Evolutionary conservation across 2,113 vertebrate genomes (phyloP).

Genomic region (Menidia beryllina): DNA sequence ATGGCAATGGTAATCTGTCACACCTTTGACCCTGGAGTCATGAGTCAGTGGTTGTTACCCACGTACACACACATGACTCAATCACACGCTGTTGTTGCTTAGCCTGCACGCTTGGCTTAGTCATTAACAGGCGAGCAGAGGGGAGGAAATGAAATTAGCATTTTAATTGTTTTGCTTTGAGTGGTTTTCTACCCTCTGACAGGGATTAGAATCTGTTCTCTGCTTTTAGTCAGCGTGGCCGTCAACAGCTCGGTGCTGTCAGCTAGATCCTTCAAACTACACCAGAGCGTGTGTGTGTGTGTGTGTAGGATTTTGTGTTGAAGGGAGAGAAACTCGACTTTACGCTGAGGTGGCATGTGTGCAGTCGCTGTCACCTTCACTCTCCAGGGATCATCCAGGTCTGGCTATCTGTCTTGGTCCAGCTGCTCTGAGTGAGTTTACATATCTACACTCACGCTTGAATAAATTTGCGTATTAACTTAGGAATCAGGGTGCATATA

Average conservation of each 20-base stretch:
- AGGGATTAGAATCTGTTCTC: constrained; percentile 67
- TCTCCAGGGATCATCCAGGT: constrained; percentile 50
- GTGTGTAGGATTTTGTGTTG: constrained; percentile 5
- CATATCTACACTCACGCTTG: not conserved
- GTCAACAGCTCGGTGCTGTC: constrained; percentile 67
- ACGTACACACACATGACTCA: constrained; percentile 12
- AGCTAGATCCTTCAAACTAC: constrained; percentile 24
- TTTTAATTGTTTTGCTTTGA: constrained; percentile 82
- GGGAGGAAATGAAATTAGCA: constrained; percentile 76
- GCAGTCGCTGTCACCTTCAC: constrained; percentile 54
- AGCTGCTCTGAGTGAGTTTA: constrained; percentile 56
- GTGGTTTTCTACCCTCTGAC: constrained; percentile 70
- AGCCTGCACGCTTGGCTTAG: constrained; percentile 53
- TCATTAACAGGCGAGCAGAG: constrained; percentile 68
- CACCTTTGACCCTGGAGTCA: constrained; percentile 31
- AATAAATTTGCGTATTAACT: constrained; percentile 6
- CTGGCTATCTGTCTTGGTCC: constrained; percentile 63
- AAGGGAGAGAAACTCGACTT: not conserved
- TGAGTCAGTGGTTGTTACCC: constrained; percentile 10
- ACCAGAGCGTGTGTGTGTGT: too few relatives aligned
- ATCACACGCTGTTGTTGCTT: constrained; percentile 8
- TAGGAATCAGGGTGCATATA: not conserved
- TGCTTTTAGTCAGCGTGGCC: constrained; percentile 36
- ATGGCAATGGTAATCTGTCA: constrained; percentile 15
- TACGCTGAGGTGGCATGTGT: constrained; percentile 42